Percentiles rank a stretch among this genome's conserved stretches.
These are phyloP conservation scores for Mirza zaza DNA, from an alignment of 2,113 vertebrate genomes.

Conservation along the genomic window DNA sequence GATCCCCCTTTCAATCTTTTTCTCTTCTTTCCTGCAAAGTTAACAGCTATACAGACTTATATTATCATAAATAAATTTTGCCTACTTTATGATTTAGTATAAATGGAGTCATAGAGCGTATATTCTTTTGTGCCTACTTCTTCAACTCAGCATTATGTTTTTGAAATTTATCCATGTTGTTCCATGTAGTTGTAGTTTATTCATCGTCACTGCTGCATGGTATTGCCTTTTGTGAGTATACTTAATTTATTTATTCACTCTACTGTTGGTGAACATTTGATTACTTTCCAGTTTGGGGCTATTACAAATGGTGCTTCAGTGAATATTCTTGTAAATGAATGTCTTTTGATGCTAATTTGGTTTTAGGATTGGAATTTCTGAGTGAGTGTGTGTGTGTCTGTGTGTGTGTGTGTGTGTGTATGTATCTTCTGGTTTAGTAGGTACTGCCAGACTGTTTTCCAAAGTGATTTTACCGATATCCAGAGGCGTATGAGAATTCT, in stretches of 20 bases:
- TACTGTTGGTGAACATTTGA: neutral
- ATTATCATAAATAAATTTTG: neutral
- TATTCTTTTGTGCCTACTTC: neutral
- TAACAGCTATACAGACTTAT: neutral
- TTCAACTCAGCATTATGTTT: neutral
- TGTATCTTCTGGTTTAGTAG: neutral
- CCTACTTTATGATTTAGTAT: neutral
- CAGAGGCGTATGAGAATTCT: neutral
- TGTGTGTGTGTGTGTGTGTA: neutral
- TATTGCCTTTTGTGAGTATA: neutral
- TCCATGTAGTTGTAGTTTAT: neutral
- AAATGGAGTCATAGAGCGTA: neutral
- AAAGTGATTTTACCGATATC: neutral
- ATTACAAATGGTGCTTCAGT: neutral
- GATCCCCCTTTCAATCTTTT: neutral
- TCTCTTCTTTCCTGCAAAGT: neutral
- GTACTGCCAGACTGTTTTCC: neutral
- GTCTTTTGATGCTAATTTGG: neutral
- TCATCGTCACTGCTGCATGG: neutral
- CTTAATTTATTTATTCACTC: neutral
- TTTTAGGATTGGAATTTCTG: neutral
- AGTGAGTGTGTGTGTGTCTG: neutral
- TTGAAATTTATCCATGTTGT: neutral
- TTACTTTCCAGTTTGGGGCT: neutral
- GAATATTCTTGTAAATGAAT: neutral